phyloP scores from a whole-genome alignment of 2,888 invertebrate genomes.

The Heliothis peltigera region DNA sequence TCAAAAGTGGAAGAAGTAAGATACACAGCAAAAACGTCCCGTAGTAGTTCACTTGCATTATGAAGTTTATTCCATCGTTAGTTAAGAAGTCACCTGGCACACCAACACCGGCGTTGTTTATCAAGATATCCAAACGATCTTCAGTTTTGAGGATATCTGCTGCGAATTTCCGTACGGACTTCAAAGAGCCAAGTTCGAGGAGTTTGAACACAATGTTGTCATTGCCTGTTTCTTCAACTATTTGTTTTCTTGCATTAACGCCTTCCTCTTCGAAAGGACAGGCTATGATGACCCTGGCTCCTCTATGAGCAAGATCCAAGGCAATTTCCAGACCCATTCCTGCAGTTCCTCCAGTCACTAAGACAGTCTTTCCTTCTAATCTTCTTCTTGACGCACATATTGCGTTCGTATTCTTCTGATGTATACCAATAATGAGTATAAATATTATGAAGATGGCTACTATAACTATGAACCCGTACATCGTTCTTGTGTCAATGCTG shows the following conservation, averaged over 20 bases:
- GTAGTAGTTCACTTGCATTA: conserved; percentile 97
- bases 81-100: conserved; percentile 82
- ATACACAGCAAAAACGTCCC: conserved; percentile 97
- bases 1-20: conserved; percentile 94
- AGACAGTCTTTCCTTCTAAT: conserved; percentile 58
- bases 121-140: conserved; percentile 92
- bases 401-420: conserved; percentile 64
- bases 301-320: conserved; percentile 73
- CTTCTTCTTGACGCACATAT: conserved; percentile 57
- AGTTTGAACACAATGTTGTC: conserved; percentile 91
- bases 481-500: conserved; percentile 24
- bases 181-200: conserved; percentile 92
- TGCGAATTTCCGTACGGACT: conserved; percentile 94
- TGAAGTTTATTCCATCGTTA: conserved; percentile 94
- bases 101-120: conserved; percentile 96
- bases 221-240: conserved; percentile 91
- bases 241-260: conserved; percentile 84
- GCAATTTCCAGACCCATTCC: conserved; percentile 79
- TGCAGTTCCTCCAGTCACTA: conserved; percentile 78
- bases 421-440: conserved; percentile 43
- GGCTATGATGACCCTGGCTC: conserved; percentile 77
- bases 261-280: conserved; percentile 78
- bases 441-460: conserved; percentile 34
- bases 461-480: conserved; percentile 46
- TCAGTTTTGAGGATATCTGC: conserved; percentile 92